These are phyloP conservation scores for Mormyrus lacerda DNA, from an alignment of 2,113 vertebrate genomes.

Conservation along the genomic window DNA sequence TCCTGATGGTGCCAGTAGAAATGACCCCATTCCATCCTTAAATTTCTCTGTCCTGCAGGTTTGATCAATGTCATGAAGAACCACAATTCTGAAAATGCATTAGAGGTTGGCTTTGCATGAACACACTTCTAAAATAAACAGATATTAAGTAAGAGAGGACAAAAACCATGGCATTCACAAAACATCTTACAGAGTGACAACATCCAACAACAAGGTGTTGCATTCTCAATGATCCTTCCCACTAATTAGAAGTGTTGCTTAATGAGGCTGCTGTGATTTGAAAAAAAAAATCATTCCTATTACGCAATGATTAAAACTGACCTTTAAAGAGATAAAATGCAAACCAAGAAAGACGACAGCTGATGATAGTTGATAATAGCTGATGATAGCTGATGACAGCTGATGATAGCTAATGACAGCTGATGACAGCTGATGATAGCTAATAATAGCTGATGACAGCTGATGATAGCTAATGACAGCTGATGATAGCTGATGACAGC, in stretches of 20 bases:
- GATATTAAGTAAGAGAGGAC: neutral
- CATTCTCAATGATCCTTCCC: slow-evolving; percentile 29
- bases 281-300: slow-evolving; percentile 47
- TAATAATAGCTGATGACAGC: no score
- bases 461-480: no score
- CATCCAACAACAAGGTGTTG: neutral
- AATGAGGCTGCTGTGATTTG: slow-evolving; percentile 43
- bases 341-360: slow-evolving; percentile 30
- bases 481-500: no score
- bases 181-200: neutral
- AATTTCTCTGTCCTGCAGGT: neutral
- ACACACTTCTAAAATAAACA: neutral
- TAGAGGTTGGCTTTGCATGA: neutral
- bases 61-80: neutral
- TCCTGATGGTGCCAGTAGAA: neutral
- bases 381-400: no score
- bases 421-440: no score
- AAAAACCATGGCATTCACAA: neutral
- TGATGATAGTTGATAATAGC: no score
- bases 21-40: neutral
- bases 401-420: no score
- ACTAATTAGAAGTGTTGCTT: slow-evolving; percentile 35
- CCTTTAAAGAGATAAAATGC: slow-evolving; percentile 45
- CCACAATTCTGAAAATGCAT: neutral
- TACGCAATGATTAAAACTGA: slow-evolving; percentile 53